Evolutionary conservation across 2,888 invertebrate species (phyloP), one percentile per base, ranked within the genome.

Genomic region (Scotopteryx bipunctaria): DNA sequence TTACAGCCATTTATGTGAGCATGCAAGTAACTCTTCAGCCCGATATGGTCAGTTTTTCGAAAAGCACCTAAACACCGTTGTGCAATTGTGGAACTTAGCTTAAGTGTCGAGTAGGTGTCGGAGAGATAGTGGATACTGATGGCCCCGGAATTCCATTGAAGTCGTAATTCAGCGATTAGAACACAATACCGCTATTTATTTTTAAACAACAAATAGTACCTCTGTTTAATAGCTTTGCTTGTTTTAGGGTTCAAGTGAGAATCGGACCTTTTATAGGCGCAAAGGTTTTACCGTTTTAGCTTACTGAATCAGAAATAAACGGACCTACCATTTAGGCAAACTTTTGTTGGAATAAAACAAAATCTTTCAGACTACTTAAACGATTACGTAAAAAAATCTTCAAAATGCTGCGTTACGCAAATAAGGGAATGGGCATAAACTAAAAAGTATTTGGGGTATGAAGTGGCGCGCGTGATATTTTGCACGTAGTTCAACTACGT

Each of bases 1-100:
- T n/a, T 23, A 23, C 23, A 6, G 23, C n/a, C 23, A n/a, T 23
- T 23, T 23, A 19, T 47, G 50, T 17, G 31, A 41, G 38, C 35
- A 27, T n/a, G 27, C 21, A 38, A 38, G 17, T 27, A 51, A 48
- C 42, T 53, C 11, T 40, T 25, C 45, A 33, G 38, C 25, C 37
- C 41, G 78, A 78, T 81, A 80, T 61, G 69, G 67, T 64, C 66
- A 66, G 70, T 80, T 81, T 77, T 78, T 73, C 64, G 64, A 70
- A 79, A 79, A 78, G 70, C 74, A 67, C 64, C 74, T 73, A 70
- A 71, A 66, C 67, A 67, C 64, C 60, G 67, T 86, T 86, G 81
- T 76, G 81, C 73, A 85, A 84, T 81, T 79, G 74, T 68, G 61
- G 48, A 57, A 55, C 43, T 37, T 38, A 48, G 62, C 56, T 66